Conservation (phyloP, 1,140 invertebrate genomes). For the Brachionus paranguensis region DNA sequence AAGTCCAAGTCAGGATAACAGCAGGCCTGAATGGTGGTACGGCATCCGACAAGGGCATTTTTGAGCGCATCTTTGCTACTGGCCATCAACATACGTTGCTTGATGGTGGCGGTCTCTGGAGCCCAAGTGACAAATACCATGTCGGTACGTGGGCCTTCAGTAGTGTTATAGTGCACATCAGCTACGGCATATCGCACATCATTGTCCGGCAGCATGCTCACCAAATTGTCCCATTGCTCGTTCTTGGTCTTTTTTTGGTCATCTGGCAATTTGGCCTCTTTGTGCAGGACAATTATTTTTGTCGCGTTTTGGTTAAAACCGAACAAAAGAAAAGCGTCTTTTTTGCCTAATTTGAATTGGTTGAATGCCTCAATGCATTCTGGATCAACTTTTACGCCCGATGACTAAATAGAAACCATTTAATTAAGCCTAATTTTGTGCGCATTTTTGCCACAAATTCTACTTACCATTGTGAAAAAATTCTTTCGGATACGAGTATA, state of each 20-base stretch:
- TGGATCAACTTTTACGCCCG: constrained; percentile 40
- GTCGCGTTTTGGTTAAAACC: constrained; percentile 21
- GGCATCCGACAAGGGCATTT: constrained; percentile 86
- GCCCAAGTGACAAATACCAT: constrained; percentile 56
- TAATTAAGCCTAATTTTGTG: background rate
- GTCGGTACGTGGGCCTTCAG: constrained; percentile 32
- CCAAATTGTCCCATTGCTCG: constrained; percentile 35
- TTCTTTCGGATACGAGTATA: background rate
- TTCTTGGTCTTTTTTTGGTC: background rate
- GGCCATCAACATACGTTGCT: constrained; percentile 99
- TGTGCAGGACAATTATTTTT: constrained; percentile 35
- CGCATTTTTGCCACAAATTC: background rate
- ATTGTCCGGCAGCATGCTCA: constrained; percentile 28
- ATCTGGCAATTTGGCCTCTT: background rate
- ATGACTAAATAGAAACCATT: constrained; percentile 6
- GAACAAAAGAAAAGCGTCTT: constrained; percentile 32
- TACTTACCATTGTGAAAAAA: background rate
- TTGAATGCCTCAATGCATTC: constrained; percentile 39
- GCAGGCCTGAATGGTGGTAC: constrained; percentile 82
- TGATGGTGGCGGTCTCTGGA: constrained; percentile 90
- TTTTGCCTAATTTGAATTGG: constrained; percentile 38
- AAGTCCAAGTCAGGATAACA: constrained; percentile 51
- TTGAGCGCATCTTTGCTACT: constrained; percentile 91
- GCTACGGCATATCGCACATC: constrained; percentile 40
- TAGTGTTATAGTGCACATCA: constrained; percentile 39